phyloP scores from a whole-genome alignment of 2,113 vertebrate genomes.

The Microtus pennsylvanicus region DNA sequence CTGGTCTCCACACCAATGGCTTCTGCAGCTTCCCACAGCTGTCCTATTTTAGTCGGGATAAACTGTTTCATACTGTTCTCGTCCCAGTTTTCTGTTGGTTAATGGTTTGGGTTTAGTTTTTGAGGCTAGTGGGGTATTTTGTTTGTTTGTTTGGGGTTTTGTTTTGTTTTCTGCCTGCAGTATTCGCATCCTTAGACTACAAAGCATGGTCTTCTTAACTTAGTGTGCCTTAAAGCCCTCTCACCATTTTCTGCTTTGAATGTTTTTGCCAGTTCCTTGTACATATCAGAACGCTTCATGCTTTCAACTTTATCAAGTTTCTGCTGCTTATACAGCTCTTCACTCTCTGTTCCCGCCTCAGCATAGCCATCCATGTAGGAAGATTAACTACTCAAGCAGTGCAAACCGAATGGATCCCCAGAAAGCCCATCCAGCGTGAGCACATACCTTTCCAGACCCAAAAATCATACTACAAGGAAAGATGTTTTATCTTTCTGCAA shows the following conservation, averaged over 20 bases:
- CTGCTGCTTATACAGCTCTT: neutral
- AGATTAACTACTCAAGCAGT: neutral
- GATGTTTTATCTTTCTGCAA: neutral
- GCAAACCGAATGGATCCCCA: neutral
- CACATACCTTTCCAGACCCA: neutral
- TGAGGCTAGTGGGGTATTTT: no score
- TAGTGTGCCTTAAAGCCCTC: neutral
- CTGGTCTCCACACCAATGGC: neutral
- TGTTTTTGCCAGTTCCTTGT: neutral
- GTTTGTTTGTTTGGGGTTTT: neutral
- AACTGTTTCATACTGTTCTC: neutral
- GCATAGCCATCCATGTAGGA: neutral
- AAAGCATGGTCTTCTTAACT: neutral
- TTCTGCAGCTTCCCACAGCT: neutral
- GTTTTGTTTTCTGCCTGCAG: neutral
- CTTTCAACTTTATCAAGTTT: neutral
- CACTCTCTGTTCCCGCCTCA: neutral
- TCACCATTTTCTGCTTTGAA: neutral
- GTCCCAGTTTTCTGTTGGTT: neutral
- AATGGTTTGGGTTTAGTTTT: neutral
- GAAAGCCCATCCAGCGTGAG: neutral
- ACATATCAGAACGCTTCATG: neutral
- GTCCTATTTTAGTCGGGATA: neutral
- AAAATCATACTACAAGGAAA: neutral
- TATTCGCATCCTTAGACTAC: neutral